These are phyloP conservation scores for Coecobrya sp. DNA, from an alignment of 2,888 invertebrate genomes.

Conservation along the genomic window DNA sequence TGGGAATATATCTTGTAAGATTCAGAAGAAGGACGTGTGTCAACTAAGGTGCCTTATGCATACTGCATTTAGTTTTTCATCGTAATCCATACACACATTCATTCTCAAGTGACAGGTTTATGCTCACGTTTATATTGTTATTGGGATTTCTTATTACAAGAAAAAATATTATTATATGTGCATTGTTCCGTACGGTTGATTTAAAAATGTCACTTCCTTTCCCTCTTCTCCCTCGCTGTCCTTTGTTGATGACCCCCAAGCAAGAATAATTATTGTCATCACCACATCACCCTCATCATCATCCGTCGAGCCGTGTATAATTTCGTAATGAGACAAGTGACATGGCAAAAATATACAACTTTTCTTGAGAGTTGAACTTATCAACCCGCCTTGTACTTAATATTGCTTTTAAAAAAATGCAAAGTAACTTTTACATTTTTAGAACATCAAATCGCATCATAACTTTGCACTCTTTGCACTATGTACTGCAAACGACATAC, in stretches of 20 bases:
- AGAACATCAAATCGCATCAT: neutral
- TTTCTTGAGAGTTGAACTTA: conserved; percentile 46
- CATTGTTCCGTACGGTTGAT: conserved; percentile 79
- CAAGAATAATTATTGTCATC: conserved; percentile 78
- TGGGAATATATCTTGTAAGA: neutral
- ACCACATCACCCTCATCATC: conserved; percentile 66
- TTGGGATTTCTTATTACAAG: conserved; percentile 25
- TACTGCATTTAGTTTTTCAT: neutral
- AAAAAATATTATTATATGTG: conserved; percentile 57
- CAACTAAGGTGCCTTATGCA: neutral
- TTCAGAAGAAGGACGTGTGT: neutral
- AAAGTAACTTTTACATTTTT: conserved; percentile 38
- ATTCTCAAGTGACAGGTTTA: conserved; percentile 13
- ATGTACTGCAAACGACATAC: neutral
- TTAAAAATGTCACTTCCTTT: conserved; percentile 80
- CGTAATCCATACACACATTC: neutral
- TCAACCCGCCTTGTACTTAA: conserved; percentile 3
- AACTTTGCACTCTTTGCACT: neutral
- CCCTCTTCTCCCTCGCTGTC: conserved; percentile 30
- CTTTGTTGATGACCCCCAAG: conserved; percentile 69
- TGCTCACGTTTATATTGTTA: conserved; percentile 27
- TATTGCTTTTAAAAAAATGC: conserved; percentile 18
- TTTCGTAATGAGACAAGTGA: conserved; percentile 81
- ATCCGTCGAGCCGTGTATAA: conserved; percentile 63
- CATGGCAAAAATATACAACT: conserved; percentile 66